Conservation (phyloP, 2,797 vertebrate species). For the Poecilia picta region DNA sequence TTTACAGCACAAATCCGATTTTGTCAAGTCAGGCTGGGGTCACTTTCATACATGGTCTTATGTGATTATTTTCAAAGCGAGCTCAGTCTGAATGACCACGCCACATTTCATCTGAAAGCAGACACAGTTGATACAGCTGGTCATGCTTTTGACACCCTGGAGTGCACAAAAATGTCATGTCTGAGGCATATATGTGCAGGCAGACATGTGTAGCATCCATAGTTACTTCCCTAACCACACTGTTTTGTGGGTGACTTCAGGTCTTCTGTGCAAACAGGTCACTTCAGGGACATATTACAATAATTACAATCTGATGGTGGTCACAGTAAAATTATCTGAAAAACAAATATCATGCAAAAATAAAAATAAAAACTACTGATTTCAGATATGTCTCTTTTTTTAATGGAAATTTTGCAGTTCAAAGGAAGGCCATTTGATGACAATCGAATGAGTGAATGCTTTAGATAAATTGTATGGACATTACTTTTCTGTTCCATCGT, state of each 20-base stretch:
- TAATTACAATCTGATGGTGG: neutral
- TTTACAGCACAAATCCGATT: neutral
- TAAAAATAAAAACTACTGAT: too few species aligned
- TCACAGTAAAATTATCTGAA: neutral
- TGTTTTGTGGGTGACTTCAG: neutral
- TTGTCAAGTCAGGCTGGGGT: neutral
- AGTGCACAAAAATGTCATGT: neutral
- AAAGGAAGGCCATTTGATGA: too few species aligned
- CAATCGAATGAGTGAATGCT: too few species aligned
- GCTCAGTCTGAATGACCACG: neutral
- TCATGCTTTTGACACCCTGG: neutral
- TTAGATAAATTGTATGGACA: too few species aligned
- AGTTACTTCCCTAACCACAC: neutral
- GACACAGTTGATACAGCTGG: neutral
- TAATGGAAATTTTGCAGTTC: too few species aligned
- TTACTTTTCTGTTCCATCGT: too few species aligned
- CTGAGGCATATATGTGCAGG: neutral
- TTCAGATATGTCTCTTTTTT: too few species aligned
- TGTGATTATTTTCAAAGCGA: neutral
- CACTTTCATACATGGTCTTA: neutral
- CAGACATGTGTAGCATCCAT: neutral
- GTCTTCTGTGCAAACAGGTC: neutral
- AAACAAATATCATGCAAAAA: neutral
- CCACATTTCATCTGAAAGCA: neutral
- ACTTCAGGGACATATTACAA: neutral